A percentile compares a stretch with the other conserved stretches of the same genome.
These are phyloP conservation scores for Siniperca undulata DNA, from an alignment of 2,797 vertebrate genomes.

Conservation along the genomic window DNA sequence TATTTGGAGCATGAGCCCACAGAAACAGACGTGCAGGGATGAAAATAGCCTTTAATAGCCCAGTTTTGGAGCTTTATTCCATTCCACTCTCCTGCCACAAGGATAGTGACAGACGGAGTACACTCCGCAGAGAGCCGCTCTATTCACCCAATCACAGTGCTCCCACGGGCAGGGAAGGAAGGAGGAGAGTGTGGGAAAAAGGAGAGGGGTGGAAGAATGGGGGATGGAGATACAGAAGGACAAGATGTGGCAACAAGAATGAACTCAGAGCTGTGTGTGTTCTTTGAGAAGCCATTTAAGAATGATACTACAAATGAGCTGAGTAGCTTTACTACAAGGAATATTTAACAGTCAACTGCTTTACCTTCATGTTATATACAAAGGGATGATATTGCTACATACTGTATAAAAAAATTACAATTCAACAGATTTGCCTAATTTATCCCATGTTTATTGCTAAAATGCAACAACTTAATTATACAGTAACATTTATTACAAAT, in stretches of 20 bases:
- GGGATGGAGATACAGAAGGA: conserved; percentile 51
- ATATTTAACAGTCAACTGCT: conserved; percentile 1
- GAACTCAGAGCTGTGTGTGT: conserved; percentile 35
- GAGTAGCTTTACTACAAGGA: neutral
- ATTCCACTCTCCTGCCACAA: conserved; percentile 79
- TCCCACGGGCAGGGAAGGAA: conserved; percentile 65
- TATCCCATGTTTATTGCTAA: neutral
- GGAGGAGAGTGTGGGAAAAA: conserved; percentile 79
- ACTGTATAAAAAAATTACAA: neutral
- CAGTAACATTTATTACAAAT: neutral
- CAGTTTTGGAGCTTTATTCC: conserved; percentile 84
- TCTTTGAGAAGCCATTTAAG: conserved; percentile 40
- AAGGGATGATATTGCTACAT: conserved; percentile 2
- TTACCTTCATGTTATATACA: neutral
- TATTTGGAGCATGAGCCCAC: conserved; percentile 85
- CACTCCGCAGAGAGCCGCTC: conserved; percentile 63
- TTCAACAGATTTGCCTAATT: neutral
- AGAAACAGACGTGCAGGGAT: conserved; percentile 80
- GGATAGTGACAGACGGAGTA: conserved; percentile 76
- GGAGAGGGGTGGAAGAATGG: conserved; percentile 57
- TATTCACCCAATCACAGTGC: conserved; percentile 75
- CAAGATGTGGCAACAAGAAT: conserved; percentile 64
- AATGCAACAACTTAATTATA: conserved; percentile 8
- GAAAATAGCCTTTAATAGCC: conserved; percentile 86
- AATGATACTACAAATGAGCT: conserved; percentile 34